Base-by-base conservation (phyloP, 1,140 invertebrate species). In the Zaprionus gabonicus region DNA sequence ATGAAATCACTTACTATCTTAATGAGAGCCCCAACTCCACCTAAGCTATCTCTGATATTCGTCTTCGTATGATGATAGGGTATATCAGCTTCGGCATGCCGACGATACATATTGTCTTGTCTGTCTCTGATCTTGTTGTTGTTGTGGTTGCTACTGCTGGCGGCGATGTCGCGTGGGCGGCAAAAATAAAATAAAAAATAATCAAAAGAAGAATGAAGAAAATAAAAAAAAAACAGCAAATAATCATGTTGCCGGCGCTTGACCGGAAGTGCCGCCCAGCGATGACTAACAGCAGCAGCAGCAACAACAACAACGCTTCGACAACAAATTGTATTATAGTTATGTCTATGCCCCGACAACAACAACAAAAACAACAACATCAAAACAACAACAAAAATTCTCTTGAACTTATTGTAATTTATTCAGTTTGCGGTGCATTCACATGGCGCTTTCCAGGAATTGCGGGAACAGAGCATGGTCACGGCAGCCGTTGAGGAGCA, bases 401-500 rank as follows among this genome's bases (percentile, higher is more conserved):
- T 79, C 67, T 90, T 56, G 60, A 83, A 91, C 73, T 82, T 91
- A 81, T 80, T 88, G 58, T 79, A 85, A 87, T 87, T 88, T 73
- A 83, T 93, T 78, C 81, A 93, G 92, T 93, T 79, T 93, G 92
- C 91, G 90, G 92, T 91, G 81, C 83, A 91, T 90, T 91, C 92
- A 83, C 91, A 93, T 92, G 88, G 91, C 83, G 88, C 93, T 79
- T 93, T 93, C 76, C 94, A 96, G 94, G 95, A 98, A 95, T 94
- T 97, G 85, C 96, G 97, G 95, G 96, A 98, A 90, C 96, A 97
- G 87, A 96, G 96, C 93, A 96, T 96, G 84, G 95, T 95, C 69
- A 94, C 96, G 87, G 95, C 95, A 78, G 95, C 95, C 73, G 95
- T 95, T 80, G 95, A 95, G 63, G 93, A 94, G 63, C 91, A 93